phyloP scores from a whole-genome alignment of 2,113 vertebrate species.

The Tinamus guttatus region DNA sequence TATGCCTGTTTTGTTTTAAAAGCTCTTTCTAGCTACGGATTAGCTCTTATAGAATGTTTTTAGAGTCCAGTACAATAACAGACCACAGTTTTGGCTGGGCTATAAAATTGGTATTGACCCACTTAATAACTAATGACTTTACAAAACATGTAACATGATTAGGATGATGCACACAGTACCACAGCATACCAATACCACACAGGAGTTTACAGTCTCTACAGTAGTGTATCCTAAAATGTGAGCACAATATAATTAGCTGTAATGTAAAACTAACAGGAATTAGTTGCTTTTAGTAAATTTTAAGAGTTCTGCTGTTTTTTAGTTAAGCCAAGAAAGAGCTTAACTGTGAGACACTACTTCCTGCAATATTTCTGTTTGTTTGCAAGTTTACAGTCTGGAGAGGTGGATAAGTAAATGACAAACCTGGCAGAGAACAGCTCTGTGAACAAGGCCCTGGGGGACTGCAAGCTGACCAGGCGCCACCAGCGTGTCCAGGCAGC shows the following conservation, averaged over 20 bases:
- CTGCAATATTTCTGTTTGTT: background rate
- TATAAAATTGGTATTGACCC: accelerated
- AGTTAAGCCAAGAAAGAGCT: background rate
- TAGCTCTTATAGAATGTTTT: background rate
- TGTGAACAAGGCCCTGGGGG: slow-evolving; percentile 18
- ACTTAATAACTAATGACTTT: background rate
- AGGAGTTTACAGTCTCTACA: background rate
- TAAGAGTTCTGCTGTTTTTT: background rate
- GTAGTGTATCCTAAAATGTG: background rate
- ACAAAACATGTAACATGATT: background rate
- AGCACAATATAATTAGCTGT: background rate
- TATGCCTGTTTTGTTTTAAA: background rate
- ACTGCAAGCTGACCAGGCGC: accelerated
- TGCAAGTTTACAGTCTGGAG: background rate
- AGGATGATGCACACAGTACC: background rate
- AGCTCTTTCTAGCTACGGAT: background rate
- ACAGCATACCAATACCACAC: background rate
- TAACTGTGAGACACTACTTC: background rate
- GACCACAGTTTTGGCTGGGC: background rate
- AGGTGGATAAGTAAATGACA: background rate
- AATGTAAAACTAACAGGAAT: background rate
- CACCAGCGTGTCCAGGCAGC: slow-evolving; percentile 25
- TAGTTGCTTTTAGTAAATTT: too few relatives aligned
- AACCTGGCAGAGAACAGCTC: background rate
- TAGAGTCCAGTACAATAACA: background rate